Percentiles rank a stretch among this genome's conserved stretches.
These are phyloP conservation scores for Aphelinus certus DNA, from an alignment of 1,140 invertebrate species.

Conservation along the genomic window DNA sequence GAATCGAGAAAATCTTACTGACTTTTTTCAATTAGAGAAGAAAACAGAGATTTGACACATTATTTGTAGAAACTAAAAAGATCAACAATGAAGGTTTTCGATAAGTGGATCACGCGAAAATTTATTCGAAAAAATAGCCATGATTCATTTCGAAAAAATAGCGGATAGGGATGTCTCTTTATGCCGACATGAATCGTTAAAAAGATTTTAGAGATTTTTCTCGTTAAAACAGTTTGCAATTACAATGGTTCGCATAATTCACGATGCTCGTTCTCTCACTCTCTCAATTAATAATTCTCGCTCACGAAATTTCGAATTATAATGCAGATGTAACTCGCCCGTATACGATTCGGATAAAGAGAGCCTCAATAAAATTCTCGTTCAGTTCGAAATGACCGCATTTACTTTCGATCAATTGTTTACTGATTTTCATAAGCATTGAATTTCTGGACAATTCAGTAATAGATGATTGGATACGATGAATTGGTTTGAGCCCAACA, in stretches of 20 bases:
- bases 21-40: neutral
- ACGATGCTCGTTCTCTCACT: conserved; percentile 10
- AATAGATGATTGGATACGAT: conserved; percentile 20
- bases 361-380: conserved; percentile 1
- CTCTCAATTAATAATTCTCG: conserved; percentile 29
- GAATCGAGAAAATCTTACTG: neutral
- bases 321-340: neutral
- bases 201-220: conserved; percentile 15
- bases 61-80: no score
- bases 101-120: no score
- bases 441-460: conserved; percentile 16
- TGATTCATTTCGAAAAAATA: no score
- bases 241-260: conserved; percentile 17
- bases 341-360: conserved; percentile 15
- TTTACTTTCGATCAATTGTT: neutral
- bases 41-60: no score
- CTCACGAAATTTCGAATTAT: conserved; percentile 28
- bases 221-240: conserved; percentile 25
- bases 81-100: no score
- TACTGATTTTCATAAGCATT: conserved; percentile 16
- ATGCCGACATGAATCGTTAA: neutral
- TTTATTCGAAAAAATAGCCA: no score
- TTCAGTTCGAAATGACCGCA: conserved; percentile 13
- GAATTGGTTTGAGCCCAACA: conserved; percentile 22
- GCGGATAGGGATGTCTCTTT: no score